Base-by-base conservation (phyloP, 92 coral and sea anemone genomes). In the Porites cylindrica region DNA sequence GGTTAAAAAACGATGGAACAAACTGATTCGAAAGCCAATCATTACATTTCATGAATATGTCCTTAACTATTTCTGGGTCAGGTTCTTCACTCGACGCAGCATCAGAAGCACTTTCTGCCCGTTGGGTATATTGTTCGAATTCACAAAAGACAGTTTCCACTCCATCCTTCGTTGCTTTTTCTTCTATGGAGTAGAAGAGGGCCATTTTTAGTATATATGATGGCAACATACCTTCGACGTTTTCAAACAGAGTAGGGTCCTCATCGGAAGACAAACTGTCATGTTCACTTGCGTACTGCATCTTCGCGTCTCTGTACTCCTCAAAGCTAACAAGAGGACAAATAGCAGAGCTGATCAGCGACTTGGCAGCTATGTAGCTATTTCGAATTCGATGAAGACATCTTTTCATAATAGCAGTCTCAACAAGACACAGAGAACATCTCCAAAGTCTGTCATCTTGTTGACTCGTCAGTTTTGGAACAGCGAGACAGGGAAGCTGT, bases 171-270 rank as follows among this genome's bases (percentile, higher is more conserved):
- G 29, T n/a, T 63, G 89, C 89, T 77, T 76, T 85, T 67, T 85
- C 83, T 66, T 85, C 89, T 47, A 85, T 85, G 54, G 89, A 68
- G 69, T 78, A 62, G 50, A 86, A 70, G 83, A 86, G 78, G 24
- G 90, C 90, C 90, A 86, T 86, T 52, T 86, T 86, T 13, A 86
- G 85, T 26, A 86, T 53, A 24, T 86, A 86, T 70, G 90, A 86
- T 76, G 89, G 89, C 47, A 77, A 77, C 17, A 85, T 13, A 11
- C 61, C 77, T 67, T 85, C 89, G 60, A 85, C 83, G 18, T 16
- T n/a, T 47, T 85, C 89, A 77, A 56, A 77, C 53, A 77, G 52
- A 18, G 26, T 76, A 68, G 78, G 59, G 38, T 86, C 90, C 43
- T 86, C 72, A 51, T 78, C 76, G 21, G 83, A 80, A 70, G 76